Evolutionary conservation across 1,140 invertebrate genomes (phyloP).

Genomic region (Bicyclus anynana): DNA sequence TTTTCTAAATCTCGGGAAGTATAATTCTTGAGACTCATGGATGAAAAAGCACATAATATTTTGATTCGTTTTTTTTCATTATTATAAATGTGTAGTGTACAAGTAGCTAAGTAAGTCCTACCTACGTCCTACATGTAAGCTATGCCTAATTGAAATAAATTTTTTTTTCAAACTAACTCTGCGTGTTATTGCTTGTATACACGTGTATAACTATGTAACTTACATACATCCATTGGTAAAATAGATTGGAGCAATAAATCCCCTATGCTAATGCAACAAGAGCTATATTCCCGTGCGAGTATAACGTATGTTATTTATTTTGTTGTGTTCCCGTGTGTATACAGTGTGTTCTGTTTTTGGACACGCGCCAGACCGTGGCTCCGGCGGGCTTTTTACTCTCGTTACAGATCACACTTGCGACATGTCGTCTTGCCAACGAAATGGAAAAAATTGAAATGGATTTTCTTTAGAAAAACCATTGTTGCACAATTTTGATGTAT

Average conservation of each 20-base stretch:
- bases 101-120: too few relatives aligned
- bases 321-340: conserved; percentile 3
- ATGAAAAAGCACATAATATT: too few relatives aligned
- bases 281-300: conserved; percentile 2
- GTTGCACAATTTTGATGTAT: too few relatives aligned
- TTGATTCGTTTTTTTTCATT: too few relatives aligned
- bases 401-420: background rate
- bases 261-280: background rate
- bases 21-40: too few relatives aligned
- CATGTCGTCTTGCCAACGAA: background rate
- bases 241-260: background rate
- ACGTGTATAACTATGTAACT: background rate
- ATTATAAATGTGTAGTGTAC: too few relatives aligned
- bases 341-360: conserved; percentile 37
- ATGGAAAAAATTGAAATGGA: too few relatives aligned
- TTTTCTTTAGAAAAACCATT: too few relatives aligned
- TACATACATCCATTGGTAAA: background rate
- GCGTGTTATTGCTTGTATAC: conserved; percentile 14
- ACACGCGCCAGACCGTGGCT: conserved; percentile 39
- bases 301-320: conserved; percentile 3
- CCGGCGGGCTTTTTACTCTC: conserved; percentile 22
- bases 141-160: too few relatives aligned
- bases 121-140: too few relatives aligned
- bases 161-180: conserved; percentile 6
- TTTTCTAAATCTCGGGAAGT: too few relatives aligned